Evolutionary conservation across 92 coral and sea anemone genomes (phyloP), one percentile per base, ranked within the genome.

Genomic region (Muricea muricata): DNA sequence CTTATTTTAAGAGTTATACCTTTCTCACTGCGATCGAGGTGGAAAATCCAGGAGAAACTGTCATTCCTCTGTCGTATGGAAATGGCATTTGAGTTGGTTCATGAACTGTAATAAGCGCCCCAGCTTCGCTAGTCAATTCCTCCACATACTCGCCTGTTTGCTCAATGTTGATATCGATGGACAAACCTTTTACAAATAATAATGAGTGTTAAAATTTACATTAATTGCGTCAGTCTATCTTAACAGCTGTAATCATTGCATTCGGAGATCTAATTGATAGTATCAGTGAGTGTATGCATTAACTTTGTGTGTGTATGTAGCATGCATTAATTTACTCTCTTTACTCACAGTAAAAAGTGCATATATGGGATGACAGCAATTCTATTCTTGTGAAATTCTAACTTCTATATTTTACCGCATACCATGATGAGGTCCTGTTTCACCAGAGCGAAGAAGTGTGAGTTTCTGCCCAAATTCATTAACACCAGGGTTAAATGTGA

Each of bases 391-490:
- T n/a, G n/a, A n/a, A n/a, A n/a, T n/a, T n/a, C n/a, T n/a, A n/a
- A n/a, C n/a, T n/a, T n/a, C n/a, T n/a, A n/a, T n/a, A n/a, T n/a
- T n/a, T n/a, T n/a, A n/a, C n/a, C n/a, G n/a, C n/a, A n/a, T 80
- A 93, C 97, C 97, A 72, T 84, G 46, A 29, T 73, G 17, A 6
- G 90, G 91, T n/a, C 97, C 97, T 9, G 94, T 71, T 45, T 86
- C 33, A 40, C 70, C 65, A 1, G 93, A 81, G 28, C 48, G 80
- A 47, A 86, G 58, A 6, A 86, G 68, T 17, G 48, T 73, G 23
- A 79, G 24, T 15, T 7, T 32, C 17, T 1, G 50, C 33, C 88
- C 92, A 10, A 39, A 4, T 26, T 74, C 66, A 65, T 39, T 45
- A 11, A 58, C 31, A 12, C 90, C 97, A 15, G 93, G 85, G 60